Evolutionary conservation across 1,140 invertebrate genomes (phyloP), one percentile per base, ranked within the genome.

Genomic region (Pentalonia nigronervosa): DNA sequence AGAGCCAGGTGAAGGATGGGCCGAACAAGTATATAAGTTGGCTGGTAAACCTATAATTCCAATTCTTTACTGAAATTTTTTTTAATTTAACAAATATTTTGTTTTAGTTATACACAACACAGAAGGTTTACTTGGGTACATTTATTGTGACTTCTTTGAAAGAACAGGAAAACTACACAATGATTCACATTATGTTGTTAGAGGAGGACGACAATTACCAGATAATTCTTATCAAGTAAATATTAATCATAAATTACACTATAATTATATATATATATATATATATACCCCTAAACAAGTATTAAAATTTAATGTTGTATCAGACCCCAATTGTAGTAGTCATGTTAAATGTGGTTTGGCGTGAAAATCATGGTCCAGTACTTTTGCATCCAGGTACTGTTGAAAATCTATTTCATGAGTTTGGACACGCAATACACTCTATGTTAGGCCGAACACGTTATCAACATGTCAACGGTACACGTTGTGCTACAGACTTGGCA

Each of bases 361-460:
- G 98, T 1, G 96, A 96, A 94, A 97, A 97, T 96, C 96, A 96
- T 1, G 96, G 96, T 90, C 98, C 98, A 7, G 97, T 97, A 56
- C 95, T 99, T 67, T 96, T 99, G 41, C 97, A 96, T 60, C 97
- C 98, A 1, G 96, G 97, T 30, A 97, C 98, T 94, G 97, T 99
- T 23, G 99, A 99, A 95, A 99, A 99, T 96, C 95, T 99, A 50
- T 99, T 99, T 95, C 99, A 99, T 95, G 99, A 99, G 96, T 98
- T 99, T 97, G 99, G 99, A 0, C 99, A 99, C 96, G 99, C 99
- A 14, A 97, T 99, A 96, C 99, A 99, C 95, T 99, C 99, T 11
- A 99, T 99, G 98, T 95, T 99, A 91, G 99, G 98, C 17, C 96
- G 98, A 94, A 99, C 99, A 0, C 96, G 97, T 93, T 99, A 99